These are phyloP conservation scores for Hetaerina americana DNA, from an alignment of 1,140 invertebrate species.

Conservation along the genomic window DNA sequence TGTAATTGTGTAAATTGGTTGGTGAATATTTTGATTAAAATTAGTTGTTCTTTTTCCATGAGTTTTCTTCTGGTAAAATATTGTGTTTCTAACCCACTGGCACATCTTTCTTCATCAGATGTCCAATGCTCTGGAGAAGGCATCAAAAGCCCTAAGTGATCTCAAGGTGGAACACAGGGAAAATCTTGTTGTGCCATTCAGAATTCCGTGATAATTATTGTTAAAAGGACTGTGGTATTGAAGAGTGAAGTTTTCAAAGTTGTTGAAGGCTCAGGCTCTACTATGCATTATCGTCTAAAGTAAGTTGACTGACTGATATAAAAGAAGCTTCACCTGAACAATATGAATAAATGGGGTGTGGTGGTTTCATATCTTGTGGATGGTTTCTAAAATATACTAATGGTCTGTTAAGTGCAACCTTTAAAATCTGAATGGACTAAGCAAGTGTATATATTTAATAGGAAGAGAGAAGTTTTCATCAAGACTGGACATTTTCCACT, in stretches of 20 bases:
- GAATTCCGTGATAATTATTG: constrained; percentile 30
- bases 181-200: constrained; percentile 65
- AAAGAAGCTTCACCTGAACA: background rate
- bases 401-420: too few relatives aligned
- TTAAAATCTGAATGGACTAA: too few relatives aligned
- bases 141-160: constrained; percentile 50
- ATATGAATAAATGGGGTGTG: background rate
- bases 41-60: too few relatives aligned
- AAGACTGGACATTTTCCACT: background rate
- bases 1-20: too few relatives aligned
- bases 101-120: too few relatives aligned
- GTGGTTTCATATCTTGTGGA: too few relatives aligned
- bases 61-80: too few relatives aligned
- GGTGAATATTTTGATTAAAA: too few relatives aligned
- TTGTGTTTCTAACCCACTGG: too few relatives aligned
- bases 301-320: background rate
- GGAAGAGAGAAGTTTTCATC: background rate
- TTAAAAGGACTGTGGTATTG: background rate
- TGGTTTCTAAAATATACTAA: too few relatives aligned
- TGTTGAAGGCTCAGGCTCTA: background rate
- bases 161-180: constrained; percentile 68
- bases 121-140: constrained; percentile 44
- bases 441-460: background rate
- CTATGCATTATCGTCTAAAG: background rate
- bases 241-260: background rate